phyloP scores from a whole-genome alignment of 1,140 invertebrate species.

The Trichonephila inaurata region DNA sequence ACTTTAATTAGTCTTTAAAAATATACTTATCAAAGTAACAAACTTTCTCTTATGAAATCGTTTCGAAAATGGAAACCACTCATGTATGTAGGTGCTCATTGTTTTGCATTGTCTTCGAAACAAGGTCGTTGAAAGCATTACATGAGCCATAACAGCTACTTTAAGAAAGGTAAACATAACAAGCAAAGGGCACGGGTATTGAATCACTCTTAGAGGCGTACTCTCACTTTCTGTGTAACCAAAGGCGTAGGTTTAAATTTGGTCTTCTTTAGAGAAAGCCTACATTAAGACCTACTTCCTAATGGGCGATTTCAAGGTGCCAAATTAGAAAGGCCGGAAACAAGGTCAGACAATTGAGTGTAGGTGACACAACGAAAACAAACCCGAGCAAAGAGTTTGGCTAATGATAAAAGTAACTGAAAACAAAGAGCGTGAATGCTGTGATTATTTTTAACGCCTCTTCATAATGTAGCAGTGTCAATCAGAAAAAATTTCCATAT shows the following conservation, averaged over 20 bases:
- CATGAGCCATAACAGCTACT: not conserved
- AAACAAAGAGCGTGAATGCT: too few relatives aligned
- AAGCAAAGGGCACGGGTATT: not conserved
- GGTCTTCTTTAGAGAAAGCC: not conserved
- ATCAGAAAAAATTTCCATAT: not conserved
- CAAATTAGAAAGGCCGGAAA: not conserved
- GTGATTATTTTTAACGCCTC: too few relatives aligned
- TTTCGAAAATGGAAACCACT: too few relatives aligned
- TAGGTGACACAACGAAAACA: conserved; percentile 1
- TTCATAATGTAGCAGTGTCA: too few relatives aligned
- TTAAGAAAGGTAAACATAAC: not conserved
- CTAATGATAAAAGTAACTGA: not conserved
- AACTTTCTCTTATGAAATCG: too few relatives aligned
- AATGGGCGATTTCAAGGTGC: conserved; percentile 32
- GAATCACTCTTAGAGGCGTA: not conserved
- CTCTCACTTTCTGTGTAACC: conserved; percentile 4
- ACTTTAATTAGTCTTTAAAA: too few relatives aligned
- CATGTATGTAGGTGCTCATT: not conserved
- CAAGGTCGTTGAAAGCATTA: not conserved
- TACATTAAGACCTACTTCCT: not conserved
- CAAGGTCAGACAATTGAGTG: not conserved
- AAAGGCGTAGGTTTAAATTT: not conserved
- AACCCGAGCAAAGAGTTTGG: not conserved
- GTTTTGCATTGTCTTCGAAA: not conserved
- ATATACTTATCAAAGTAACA: too few relatives aligned